phyloP scores from a whole-genome alignment of 2,797 vertebrate genomes.

The Podargus strigoides region DNA sequence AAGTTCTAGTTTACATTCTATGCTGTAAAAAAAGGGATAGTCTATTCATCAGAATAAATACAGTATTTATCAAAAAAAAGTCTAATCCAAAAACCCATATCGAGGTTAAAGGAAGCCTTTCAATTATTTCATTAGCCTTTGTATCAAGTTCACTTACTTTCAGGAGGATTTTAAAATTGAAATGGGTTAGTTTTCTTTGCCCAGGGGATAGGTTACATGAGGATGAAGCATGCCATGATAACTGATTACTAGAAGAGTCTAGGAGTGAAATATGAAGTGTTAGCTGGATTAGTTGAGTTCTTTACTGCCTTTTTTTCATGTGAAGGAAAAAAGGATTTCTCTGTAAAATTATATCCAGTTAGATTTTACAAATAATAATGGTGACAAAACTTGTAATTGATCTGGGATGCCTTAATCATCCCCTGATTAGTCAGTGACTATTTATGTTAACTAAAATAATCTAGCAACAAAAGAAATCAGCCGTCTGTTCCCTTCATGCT shows the following conservation, averaged over 20 bases:
- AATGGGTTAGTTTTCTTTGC: constrained; percentile 23
- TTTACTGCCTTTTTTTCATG: constrained; percentile 12
- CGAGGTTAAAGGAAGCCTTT: background rate
- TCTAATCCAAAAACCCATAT: background rate
- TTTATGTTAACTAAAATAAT: constrained; percentile 20
- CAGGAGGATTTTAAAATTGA: background rate
- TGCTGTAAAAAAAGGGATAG: background rate
- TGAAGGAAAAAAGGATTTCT: background rate
- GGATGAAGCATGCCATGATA: background rate
- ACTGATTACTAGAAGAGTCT: background rate
- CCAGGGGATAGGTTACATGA: background rate
- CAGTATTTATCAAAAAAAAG: background rate
- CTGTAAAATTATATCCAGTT: background rate
- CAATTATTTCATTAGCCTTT: background rate
- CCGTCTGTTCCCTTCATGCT: background rate
- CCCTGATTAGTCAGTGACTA: background rate
- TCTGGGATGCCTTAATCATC: background rate
- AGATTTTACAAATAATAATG: background rate
- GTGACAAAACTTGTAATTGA: background rate
- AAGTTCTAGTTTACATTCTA: background rate
- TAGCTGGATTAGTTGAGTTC: constrained; percentile 30
- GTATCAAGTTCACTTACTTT: background rate
- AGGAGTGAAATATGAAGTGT: background rate
- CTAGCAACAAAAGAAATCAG: background rate
- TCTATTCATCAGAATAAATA: background rate